Base-by-base conservation (phyloP, 2,113 vertebrate species). In the Colinus virginianus region DNA sequence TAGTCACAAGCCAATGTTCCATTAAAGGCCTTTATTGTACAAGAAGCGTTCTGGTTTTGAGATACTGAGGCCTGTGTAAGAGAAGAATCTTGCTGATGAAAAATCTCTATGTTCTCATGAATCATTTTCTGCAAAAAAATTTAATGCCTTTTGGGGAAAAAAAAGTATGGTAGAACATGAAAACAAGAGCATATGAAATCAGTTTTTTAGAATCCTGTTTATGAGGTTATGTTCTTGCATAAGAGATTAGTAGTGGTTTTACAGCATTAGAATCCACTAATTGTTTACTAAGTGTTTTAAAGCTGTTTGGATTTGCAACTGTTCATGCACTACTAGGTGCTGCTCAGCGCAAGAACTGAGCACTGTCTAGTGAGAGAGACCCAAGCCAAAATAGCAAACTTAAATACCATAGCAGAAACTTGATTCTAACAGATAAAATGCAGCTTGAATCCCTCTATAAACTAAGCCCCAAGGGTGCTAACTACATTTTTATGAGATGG, bases 401-500 rank as follows among this genome's bases (percentile, higher is more conserved):
- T 84, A 89, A 82, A 91, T 87, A 67, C 72, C 49, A 58, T 36
- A 17, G 53, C 45, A 95, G 59, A 74, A 95, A 64, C 55, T 62
- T 83, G 32, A 80, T 70, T 79, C 28, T 74, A 91, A 80, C 51
- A 43, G 46, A 74, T 34, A 82, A 95, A 96, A 84, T 83, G 32
- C 45, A 79, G 42, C 68, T 77, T 89, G 34, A 42, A 92, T 85
- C 16, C 2, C 15, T 17, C 64, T 55, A 80, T 77, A 92, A 94
- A 88, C 17, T 38, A 71, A 78, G 8, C 25, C 87, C 58, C 68
- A 75, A 67, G 56, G 40, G 46, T 68, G 26, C 22, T 43, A 83
- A 71, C 85, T 87, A n/a, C 61, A 38, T 63, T 91, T 90, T 83
- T 85, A 85, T 71, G 76, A 84, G 51, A 85, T 90, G 48, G 78